A percentile compares a stretch with the other conserved stretches of the same genome.
phyloP scores from a whole-genome alignment of 2,888 invertebrate genomes.

The Notodonta dromedarius region DNA sequence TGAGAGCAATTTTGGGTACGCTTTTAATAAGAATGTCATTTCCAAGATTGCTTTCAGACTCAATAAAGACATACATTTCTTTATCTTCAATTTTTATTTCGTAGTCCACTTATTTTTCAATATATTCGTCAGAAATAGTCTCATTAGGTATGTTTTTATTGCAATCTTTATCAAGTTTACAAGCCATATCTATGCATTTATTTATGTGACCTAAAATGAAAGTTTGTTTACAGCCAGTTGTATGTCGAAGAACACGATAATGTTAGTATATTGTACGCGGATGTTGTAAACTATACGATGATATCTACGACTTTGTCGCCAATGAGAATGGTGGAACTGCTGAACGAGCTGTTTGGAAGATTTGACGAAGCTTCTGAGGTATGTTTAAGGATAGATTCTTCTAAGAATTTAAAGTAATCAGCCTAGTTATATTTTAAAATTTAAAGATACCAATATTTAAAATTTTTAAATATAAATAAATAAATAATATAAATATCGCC shows the following conservation, averaged over 20 bases:
- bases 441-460: not conserved
- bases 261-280: constrained; percentile 96
- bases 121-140: not conserved
- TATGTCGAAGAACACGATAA: constrained; percentile 95
- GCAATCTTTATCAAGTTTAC: not conserved
- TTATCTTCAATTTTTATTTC: too few species aligned
- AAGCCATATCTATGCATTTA: not conserved
- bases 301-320: constrained; percentile 93
- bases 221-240: constrained; percentile 87
- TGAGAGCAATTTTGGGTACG: too few species aligned
- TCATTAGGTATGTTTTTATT: not conserved
- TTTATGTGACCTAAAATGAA: constrained; percentile 4
- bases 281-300: constrained; percentile 96
- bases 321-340: constrained; percentile 91
- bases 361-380: constrained; percentile 97
- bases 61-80: too few species aligned
- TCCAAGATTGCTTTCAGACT: too few species aligned
- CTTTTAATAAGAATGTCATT: too few species aligned
- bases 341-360: constrained; percentile 95
- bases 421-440: not conserved
- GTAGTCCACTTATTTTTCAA: too few species aligned
- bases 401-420: not conserved
- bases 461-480: too few species aligned
- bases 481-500: too few species aligned
- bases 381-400: not conserved